Conservation (phyloP, 2,797 vertebrate genomes). For the Acrossocheilus wenchowensis region DNA sequence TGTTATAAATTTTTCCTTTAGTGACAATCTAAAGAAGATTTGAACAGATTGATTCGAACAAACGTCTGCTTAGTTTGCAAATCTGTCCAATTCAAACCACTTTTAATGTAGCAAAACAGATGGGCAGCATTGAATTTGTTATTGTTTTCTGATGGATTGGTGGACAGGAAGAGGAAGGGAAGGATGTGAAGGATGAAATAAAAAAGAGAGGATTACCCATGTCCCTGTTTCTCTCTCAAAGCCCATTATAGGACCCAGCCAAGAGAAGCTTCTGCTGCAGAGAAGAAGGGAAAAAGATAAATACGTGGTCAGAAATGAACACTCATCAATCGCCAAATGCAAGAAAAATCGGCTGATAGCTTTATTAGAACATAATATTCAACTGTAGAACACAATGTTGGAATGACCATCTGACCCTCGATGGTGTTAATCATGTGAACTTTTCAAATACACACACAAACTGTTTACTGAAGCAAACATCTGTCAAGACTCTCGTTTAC, state of each 20-base stretch:
- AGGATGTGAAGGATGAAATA: background rate
- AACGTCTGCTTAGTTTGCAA: conserved; percentile 1
- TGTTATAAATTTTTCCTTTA: background rate
- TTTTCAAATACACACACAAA: conserved; percentile 26
- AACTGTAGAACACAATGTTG: background rate
- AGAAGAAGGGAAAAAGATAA: background rate
- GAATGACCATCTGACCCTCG: background rate
- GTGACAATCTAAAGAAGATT: background rate
- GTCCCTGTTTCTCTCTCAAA: conserved; percentile 47
- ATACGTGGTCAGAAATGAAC: conserved; percentile 6
- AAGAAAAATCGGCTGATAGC: background rate
- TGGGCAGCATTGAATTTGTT: background rate
- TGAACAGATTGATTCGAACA: background rate
- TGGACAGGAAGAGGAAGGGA: background rate
- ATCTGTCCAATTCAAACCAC: background rate
- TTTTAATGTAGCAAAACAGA: conserved; percentile 25
- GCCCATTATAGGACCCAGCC: conserved; percentile 33
- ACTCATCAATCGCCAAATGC: background rate
- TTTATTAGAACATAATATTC: conserved; percentile 9
- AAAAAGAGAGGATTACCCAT: conserved; percentile 41
- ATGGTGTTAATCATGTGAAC: background rate
- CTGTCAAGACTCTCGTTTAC: conserved; percentile 13
- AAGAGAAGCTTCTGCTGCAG: conserved; percentile 15
- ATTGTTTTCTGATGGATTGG: conserved; percentile 11
- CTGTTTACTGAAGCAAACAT: conserved; percentile 36